Conservation (phyloP, 2,888 invertebrate genomes). For the Hemithea aestivaria region DNA sequence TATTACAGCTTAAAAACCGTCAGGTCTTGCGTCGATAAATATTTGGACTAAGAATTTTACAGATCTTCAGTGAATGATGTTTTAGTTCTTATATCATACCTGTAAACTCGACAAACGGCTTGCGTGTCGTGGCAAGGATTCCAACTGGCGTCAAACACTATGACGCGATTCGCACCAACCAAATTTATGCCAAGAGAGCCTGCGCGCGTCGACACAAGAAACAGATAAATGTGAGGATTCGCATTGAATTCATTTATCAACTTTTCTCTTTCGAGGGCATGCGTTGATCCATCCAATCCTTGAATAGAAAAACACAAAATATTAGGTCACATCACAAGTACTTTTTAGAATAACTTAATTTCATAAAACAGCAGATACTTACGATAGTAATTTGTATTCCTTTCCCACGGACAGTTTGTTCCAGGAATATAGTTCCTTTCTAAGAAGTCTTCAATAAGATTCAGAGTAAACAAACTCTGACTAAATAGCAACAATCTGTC, state of each 20-base stretch:
- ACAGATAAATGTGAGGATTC: conserved; percentile 91
- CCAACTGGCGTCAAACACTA: conserved; percentile 99
- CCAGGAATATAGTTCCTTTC: conserved; percentile 85
- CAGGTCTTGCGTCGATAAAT: no score
- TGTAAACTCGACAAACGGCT: conserved; percentile 97
- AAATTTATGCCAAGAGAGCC: conserved; percentile 98
- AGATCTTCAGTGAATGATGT: background rate
- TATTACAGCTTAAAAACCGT: no score
- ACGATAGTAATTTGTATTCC: conserved; percentile 94
- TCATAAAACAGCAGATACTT: conserved; percentile 68
- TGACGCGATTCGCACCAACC: conserved; percentile 97
- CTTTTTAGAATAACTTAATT: no score
- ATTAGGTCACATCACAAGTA: no score
- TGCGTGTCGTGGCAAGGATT: conserved; percentile 99
- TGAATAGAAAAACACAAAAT: conserved; percentile 28
- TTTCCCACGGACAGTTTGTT: conserved; percentile 87
- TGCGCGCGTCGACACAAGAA: conserved; percentile 97
- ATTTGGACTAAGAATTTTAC: no score
- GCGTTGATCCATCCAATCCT: conserved; percentile 97
- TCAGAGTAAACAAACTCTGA: conserved; percentile 96
- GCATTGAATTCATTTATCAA: conserved; percentile 97
- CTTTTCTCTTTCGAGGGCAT: conserved; percentile 95
- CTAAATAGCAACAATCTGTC: conserved; percentile 97
- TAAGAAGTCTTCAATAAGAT: conserved; percentile 96
- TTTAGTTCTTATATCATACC: conserved; percentile 46